Evolutionary conservation across 2,797 vertebrate genomes (phyloP).

Genomic region (Apodemus agrarius): DNA sequence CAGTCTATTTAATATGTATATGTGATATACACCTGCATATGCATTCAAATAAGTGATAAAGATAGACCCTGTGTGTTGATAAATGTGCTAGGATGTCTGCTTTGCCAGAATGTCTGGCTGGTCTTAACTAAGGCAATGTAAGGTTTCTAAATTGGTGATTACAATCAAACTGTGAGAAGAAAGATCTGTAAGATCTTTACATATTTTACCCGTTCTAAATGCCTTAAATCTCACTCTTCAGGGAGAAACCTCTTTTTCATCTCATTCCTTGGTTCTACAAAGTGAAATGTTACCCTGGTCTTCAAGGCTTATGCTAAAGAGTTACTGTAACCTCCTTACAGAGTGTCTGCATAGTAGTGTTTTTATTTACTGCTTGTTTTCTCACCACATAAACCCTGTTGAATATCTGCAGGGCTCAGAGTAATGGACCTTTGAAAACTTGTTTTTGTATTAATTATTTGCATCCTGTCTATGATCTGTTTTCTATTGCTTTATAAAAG

Average conservation of each 20-base stretch:
- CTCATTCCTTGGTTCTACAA: conserved; percentile 10
- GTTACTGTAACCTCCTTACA: neutral
- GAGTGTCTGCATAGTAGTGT: neutral
- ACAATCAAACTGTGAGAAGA: conserved; percentile 34
- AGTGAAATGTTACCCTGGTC: conserved; percentile 28
- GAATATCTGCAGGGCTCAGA: conserved; percentile 7
- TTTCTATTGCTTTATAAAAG: conserved; percentile 18
- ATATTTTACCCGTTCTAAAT: conserved; percentile 7
- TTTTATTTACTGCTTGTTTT: conserved; percentile 30
- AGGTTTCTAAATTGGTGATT: neutral
- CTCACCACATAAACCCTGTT: conserved; percentile 17
- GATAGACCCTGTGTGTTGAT: neutral
- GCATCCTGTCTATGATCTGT: neutral
- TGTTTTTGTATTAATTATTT: conserved; percentile 28
- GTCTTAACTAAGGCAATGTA: conserved; percentile 22
- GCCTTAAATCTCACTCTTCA: neutral
- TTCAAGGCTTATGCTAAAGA: neutral
- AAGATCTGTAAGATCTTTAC: conserved; percentile 42
- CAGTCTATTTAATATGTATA: neutral
- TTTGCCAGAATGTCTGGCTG: conserved; percentile 14
- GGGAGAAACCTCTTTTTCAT: conserved; percentile 34
- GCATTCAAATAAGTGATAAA: neutral
- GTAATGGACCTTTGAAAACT: conserved; percentile 21
- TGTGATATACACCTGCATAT: neutral
- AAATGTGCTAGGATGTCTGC: neutral